Evolutionary conservation across 2,888 invertebrate genomes (phyloP).

Genomic region (Drosophila paranaensis): DNA sequence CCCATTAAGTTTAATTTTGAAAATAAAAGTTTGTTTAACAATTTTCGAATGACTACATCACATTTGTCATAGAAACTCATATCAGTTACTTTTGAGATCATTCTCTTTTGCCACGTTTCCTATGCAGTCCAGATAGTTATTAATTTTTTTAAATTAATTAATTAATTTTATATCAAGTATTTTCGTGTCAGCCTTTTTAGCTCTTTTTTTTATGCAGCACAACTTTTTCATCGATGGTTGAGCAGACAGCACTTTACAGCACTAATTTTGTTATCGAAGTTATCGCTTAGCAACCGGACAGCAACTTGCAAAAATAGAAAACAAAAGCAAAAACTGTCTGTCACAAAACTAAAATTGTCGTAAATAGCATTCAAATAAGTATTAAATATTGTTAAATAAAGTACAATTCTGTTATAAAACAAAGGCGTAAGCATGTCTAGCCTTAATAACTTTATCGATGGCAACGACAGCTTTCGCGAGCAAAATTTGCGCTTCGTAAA

Average conservation of each 20-base stretch:
- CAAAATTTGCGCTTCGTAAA: constrained; percentile 85
- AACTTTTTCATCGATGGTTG: background rate
- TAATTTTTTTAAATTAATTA: too few relatives aligned
- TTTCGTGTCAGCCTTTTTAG: background rate
- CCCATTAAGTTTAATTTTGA: background rate
- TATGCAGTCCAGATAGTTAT: too few relatives aligned
- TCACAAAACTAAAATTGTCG: constrained; percentile 1
- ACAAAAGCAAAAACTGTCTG: background rate
- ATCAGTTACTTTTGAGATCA: background rate
- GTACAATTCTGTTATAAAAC: background rate
- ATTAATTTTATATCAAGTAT: background rate
- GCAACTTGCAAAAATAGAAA: constrained; percentile 7
- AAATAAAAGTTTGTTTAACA: background rate
- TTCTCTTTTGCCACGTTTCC: background rate
- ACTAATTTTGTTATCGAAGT: constrained; percentile 24
- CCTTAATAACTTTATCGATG: constrained; percentile 86
- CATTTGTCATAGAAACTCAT: background rate
- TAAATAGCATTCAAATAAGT: background rate
- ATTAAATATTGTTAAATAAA: background rate
- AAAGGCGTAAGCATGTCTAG: constrained; percentile 57
- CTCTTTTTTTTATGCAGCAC: background rate
- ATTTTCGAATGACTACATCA: background rate
- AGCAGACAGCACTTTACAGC: constrained; percentile 14
- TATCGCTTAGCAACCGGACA: constrained; percentile 36
- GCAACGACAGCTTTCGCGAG: constrained; percentile 87